A percentile compares a stretch with the other conserved stretches of the same genome.
Evolutionary conservation across 1,140 invertebrate species (phyloP).

Genomic region (Centruroides vittatus): DNA sequence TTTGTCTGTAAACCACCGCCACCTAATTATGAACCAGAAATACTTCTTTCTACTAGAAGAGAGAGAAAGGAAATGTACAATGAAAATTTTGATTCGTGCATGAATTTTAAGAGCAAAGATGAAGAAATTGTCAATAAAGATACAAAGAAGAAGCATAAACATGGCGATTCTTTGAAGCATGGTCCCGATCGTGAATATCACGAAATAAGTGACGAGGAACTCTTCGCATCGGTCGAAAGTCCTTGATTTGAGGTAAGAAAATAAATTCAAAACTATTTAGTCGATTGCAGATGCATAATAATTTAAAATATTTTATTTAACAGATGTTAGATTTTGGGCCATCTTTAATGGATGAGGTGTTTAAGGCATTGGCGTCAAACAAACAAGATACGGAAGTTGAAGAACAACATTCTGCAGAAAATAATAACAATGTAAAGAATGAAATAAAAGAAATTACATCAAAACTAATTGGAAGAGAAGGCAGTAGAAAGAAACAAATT

Average conservation of each 20-base stretch:
- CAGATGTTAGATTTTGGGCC: conserved; percentile 78
- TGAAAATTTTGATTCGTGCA: too few species aligned
- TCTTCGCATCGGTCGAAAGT: conserved; percentile 29
- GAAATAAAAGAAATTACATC: conserved; percentile 55
- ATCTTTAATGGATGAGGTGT: conserved; percentile 85
- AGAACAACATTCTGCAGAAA: conserved; percentile 34
- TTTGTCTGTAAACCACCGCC: too few species aligned
- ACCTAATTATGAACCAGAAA: too few species aligned
- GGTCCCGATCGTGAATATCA: conserved; percentile 61
- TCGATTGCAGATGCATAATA: too few species aligned
- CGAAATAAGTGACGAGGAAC: conserved; percentile 81
- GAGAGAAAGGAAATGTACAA: too few species aligned
- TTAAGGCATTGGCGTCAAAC: conserved; percentile 48
- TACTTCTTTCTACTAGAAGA: too few species aligned
- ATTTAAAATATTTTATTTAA: conserved; percentile 14
- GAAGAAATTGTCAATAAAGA: too few species aligned
- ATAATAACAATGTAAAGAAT: conserved; percentile 48
- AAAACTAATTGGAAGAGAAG: conserved; percentile 24
- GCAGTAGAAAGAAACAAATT: conserved; percentile 55
- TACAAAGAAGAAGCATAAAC: too few species aligned
- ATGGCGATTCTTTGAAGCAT: not conserved
- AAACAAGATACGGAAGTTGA: conserved; percentile 12
- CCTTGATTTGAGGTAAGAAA: conserved; percentile 33
- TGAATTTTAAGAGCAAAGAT: too few species aligned
- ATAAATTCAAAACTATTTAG: not conserved